Conservation (phyloP, 2,888 invertebrate species). For the Euplagia quadripunctaria region DNA sequence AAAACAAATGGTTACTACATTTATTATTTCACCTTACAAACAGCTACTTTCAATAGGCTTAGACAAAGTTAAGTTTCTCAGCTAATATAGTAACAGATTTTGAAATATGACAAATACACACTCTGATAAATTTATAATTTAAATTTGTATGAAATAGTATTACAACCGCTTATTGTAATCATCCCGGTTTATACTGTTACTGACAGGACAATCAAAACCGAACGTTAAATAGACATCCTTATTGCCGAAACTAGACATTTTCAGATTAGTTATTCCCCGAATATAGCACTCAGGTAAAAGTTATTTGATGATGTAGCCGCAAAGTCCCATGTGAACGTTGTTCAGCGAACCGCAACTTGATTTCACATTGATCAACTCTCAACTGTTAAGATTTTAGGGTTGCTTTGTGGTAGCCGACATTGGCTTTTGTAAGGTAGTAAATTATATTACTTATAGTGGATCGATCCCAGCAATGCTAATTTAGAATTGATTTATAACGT, state of each 20-base stretch:
- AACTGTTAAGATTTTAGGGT: conserved; percentile 41
- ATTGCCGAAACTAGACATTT: conserved; percentile 17
- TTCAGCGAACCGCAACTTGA: conserved; percentile 44
- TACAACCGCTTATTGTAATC: neutral
- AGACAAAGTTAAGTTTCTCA: too few species aligned
- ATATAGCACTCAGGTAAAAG: conserved; percentile 41
- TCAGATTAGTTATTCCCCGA: conserved; percentile 24
- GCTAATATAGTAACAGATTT: too few species aligned
- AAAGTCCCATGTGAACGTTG: conserved; percentile 44
- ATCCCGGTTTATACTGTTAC: neutral
- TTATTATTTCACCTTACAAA: too few species aligned
- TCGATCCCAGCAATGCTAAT: too few species aligned
- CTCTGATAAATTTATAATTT: too few species aligned
- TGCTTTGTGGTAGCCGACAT: conserved; percentile 45
- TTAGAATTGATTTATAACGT: too few species aligned
- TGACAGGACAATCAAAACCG: conserved; percentile 8
- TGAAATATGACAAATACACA: too few species aligned
- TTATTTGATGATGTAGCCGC: conserved; percentile 44
- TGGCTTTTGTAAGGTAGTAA: conserved; percentile 9
- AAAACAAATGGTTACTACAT: too few species aligned
- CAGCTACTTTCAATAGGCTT: too few species aligned
- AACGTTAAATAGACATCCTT: conserved; percentile 2
- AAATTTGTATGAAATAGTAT: neutral
- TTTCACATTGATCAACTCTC: conserved; percentile 49
- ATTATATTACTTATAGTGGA: neutral